Conservation (phyloP, 2,797 vertebrate genomes). For the Sparus aurata region DNA sequence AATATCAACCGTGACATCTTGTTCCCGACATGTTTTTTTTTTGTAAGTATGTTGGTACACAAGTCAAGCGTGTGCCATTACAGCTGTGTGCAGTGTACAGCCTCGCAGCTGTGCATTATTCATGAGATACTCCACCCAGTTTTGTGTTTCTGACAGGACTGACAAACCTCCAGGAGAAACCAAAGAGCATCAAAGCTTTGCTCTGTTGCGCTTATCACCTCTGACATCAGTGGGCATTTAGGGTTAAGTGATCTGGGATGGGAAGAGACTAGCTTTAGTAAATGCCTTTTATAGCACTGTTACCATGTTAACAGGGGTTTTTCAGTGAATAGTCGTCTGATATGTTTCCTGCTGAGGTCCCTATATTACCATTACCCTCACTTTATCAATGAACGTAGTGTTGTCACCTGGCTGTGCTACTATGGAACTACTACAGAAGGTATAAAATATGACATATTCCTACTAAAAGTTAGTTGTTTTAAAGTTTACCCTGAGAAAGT, state of each 20-base stretch:
- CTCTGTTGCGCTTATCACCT: constrained; percentile 25
- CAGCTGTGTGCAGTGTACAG: constrained; percentile 29
- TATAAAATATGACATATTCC: background rate
- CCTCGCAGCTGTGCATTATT: constrained; percentile 60
- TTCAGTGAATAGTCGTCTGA: background rate
- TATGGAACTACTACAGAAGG: background rate
- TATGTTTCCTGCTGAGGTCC: constrained; percentile 21
- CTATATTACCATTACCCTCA: background rate
- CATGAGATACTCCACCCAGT: constrained; percentile 36
- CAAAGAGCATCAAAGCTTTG: constrained; percentile 38
- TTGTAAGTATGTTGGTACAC: constrained; percentile 58
- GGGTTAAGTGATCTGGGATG: constrained; percentile 38
- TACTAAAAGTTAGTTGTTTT: background rate
- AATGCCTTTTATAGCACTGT: constrained; percentile 12
- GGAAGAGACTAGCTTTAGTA: constrained; percentile 9
- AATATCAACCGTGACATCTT: constrained; percentile 69
- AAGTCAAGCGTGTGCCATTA: constrained; percentile 43
- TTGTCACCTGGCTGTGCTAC: background rate
- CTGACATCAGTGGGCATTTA: constrained; percentile 26
- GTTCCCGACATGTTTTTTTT: constrained; percentile 57
- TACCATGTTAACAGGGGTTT: constrained; percentile 10
- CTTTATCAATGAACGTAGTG: background rate
- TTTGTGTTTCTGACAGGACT: constrained; percentile 40
- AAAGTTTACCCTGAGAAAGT: background rate
- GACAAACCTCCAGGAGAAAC: constrained; percentile 43